A percentile compares a stretch with the other conserved stretches of the same genome.
phyloP scores from a whole-genome alignment of 2,797 vertebrate species.

The Parauchenoglanis ngamensis region DNA sequence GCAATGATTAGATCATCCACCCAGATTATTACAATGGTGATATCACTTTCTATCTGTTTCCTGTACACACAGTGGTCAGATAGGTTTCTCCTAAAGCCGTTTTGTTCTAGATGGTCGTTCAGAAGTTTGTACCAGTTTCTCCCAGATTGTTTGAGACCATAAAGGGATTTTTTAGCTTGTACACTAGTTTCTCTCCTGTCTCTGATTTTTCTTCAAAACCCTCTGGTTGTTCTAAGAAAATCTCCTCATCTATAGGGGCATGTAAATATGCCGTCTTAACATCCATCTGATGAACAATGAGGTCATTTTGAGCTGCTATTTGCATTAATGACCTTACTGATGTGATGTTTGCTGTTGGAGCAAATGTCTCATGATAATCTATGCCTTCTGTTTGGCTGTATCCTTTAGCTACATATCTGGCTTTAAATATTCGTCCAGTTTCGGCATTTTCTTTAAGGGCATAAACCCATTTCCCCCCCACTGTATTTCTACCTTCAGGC shows the following conservation, averaged over 20 bases:
- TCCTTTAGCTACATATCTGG: no score
- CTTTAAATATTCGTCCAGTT: no score
- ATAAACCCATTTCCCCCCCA: no score
- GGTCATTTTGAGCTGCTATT: constrained; percentile 41
- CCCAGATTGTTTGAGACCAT: constrained; percentile 45
- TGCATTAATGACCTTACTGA: constrained; percentile 47
- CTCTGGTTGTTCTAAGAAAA: constrained; percentile 16
- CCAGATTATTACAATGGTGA: constrained; percentile 12
- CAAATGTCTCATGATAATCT: no score
- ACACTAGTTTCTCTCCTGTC: constrained; percentile 15
- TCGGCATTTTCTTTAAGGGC: no score
- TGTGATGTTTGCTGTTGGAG: constrained; percentile 26
- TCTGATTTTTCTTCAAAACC: not conserved
- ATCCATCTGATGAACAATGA: constrained; percentile 50
- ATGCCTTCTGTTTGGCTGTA: no score
- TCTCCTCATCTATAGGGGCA: constrained; percentile 37
- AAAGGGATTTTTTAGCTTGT: constrained; percentile 49
- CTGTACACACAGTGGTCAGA: constrained; percentile 45
- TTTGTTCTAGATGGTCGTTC: constrained; percentile 44
- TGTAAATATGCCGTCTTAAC: constrained; percentile 49
- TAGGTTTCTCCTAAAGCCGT: constrained; percentile 42
- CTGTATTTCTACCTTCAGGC: constrained; percentile 1
- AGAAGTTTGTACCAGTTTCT: constrained; percentile 37
- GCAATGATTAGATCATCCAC: constrained; percentile 50
- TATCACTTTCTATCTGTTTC: constrained; percentile 25